Conservation (phyloP, 2,113 vertebrate species). For the Bombycilla garrulus region DNA sequence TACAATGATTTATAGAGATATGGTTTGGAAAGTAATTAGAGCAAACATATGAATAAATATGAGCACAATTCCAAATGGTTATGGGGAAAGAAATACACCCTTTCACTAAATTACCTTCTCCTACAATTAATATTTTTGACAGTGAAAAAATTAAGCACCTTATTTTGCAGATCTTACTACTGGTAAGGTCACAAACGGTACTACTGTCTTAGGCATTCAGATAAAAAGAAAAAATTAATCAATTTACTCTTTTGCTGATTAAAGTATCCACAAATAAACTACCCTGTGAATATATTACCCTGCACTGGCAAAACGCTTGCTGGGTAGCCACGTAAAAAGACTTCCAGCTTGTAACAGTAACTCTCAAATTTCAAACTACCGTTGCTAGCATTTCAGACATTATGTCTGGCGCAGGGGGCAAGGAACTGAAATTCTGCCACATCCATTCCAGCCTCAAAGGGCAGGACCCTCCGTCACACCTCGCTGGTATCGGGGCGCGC, state of each 20-base stretch:
- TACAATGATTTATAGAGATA: neutral
- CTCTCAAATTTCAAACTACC: conserved; percentile 40
- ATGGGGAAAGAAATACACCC: neutral
- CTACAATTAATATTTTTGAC: neutral
- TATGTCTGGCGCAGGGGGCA: neutral
- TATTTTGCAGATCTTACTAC: neutral
- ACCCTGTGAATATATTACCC: neutral
- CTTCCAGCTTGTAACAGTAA: conserved; percentile 45
- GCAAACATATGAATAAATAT: neutral
- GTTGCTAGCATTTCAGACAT: neutral
- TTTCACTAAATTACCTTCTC: neutral
- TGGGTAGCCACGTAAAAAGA: neutral
- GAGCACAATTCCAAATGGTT: neutral
- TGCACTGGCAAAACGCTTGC: neutral
- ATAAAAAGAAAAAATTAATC: neutral
- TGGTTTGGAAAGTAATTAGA: neutral
- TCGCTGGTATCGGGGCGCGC: too few species aligned
- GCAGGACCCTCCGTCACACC: neutral
- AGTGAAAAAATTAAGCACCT: neutral
- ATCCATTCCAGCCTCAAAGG: neutral
- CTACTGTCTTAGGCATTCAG: neutral
- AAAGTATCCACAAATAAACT: conserved; percentile 23
- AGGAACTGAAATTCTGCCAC: neutral
- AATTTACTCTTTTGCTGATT: neutral
- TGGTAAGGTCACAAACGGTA: rapidly evolving